Base-by-base conservation (phyloP, 2,113 vertebrate genomes). In the Hystrix cristata region DNA sequence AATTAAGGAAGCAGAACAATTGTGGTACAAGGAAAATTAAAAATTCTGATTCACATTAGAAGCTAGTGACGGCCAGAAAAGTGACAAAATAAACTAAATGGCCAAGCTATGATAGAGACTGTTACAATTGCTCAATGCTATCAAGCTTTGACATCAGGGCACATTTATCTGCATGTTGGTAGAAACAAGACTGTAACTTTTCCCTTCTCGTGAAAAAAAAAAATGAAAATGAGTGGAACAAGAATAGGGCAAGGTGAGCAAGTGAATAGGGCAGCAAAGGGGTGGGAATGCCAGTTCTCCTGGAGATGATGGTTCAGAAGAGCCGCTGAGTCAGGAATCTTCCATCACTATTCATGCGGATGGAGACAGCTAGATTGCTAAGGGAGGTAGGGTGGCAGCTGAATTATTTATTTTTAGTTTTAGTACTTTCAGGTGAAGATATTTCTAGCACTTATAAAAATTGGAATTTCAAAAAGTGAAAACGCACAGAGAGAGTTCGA, bases 391-490 rank as follows among this genome's bases (percentile, higher is more conserved):
- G 13, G 9, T 7, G 5, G 62, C 3, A 2, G 43, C 23, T 29
- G 53, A 69, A 25, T 10, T 43, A n/a, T 95, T 91, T 84, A 9
- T 87, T 67, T 93, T 86, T n/a, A 67, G 16, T 27, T 69, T 83
- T 94, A 90, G 43, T 94, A 38, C 43, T 81, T 91, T 93, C 8
- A 11, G 3, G 16, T 72, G 25, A 83, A 72, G 18, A 87, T 13
- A 16, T 59, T 78, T 95, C 87, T 82, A 69, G 31, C 25, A 43
- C 34, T 96, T 51, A 62, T 57, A 55, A 79, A 78, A 96, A 87
- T 46, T 23, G 87, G 31, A 60, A 60, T 69, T 91, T 92, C 48
- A 53, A 65, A 60, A 74, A 93, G 65, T 59, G 59, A 74, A 18
- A 74, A 78, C 31, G 18, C 6, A 48, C 83, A 72, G 55, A 82